phyloP scores from a whole-genome alignment of 2,113 vertebrate genomes.

The Dendrocopos noguchii region DNA sequence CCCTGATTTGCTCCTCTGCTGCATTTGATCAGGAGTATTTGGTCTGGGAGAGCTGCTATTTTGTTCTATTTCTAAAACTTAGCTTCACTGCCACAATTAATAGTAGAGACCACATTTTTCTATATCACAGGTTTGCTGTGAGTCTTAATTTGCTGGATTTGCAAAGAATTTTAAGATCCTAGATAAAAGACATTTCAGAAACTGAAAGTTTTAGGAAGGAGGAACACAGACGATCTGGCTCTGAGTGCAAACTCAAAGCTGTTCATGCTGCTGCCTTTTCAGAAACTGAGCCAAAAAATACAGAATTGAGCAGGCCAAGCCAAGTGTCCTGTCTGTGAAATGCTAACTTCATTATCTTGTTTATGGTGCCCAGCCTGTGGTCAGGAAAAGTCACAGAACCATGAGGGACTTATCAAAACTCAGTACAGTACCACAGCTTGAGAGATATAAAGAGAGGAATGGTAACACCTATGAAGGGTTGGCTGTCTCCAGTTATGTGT shows the following conservation, averaged over 20 bases:
- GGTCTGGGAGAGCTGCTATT: neutral
- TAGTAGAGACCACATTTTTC: neutral
- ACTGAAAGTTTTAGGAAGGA: neutral
- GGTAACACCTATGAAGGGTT: neutral
- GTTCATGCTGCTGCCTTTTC: neutral
- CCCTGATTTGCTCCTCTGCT: neutral
- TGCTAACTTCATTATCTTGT: neutral
- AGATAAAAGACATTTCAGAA: neutral
- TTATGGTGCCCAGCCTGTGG: neutral
- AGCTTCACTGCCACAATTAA: neutral
- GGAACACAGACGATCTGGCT: neutral
- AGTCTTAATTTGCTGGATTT: neutral
- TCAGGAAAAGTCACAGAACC: neutral
- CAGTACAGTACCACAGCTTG: neutral
- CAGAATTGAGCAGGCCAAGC: neutral
- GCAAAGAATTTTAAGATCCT: neutral
- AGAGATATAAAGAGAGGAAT: neutral
- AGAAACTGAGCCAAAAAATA: neutral
- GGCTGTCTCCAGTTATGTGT: neutral
- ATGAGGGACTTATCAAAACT: neutral
- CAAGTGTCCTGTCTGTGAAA: neutral
- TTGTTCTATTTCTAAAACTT: neutral
- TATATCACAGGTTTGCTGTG: neutral
- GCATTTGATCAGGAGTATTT: neutral
- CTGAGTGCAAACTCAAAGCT: slow-evolving; percentile 11